phyloP scores from a whole-genome alignment of 2,113 vertebrate genomes.

The Semicossyphus pulcher region DNA sequence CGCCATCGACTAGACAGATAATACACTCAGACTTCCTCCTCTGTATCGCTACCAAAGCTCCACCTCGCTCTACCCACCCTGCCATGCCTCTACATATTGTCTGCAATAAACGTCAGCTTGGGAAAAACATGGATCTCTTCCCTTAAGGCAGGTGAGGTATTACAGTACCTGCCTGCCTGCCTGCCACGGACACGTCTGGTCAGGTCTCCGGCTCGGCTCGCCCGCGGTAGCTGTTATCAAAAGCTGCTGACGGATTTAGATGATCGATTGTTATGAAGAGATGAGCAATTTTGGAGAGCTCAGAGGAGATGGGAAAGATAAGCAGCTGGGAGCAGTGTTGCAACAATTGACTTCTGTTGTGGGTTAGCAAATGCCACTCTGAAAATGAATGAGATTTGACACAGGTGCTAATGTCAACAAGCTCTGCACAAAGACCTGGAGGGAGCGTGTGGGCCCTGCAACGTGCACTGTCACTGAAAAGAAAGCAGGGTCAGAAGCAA shows the following conservation, averaged over 20 bases:
- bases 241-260: constrained; percentile 68
- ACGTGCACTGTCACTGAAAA: constrained; percentile 44
- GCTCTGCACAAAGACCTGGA: constrained; percentile 12
- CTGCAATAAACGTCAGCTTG: constrained; percentile 50
- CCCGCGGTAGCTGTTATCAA: constrained; percentile 63
- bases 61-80: constrained; percentile 25
- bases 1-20: constrained; percentile 61
- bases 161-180: constrained; percentile 30
- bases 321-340: constrained; percentile 44
- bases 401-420: constrained; percentile 43
- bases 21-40: constrained; percentile 64
- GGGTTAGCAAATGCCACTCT: constrained; percentile 18
- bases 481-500: not conserved
- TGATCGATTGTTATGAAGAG: constrained; percentile 57
- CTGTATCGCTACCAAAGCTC: constrained; percentile 46
- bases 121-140: constrained; percentile 30
- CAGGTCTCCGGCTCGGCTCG: constrained; percentile 55
- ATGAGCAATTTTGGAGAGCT: constrained; percentile 47
- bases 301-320: constrained; percentile 51
- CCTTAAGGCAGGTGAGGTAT: constrained; percentile 41
- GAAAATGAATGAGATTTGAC: constrained; percentile 45
- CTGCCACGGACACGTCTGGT: constrained; percentile 59
- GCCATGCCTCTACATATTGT: constrained; percentile 40
- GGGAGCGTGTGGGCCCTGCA: constrained; percentile 11
- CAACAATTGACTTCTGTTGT: constrained; percentile 44